Base-by-base conservation (phyloP, 2,113 vertebrate species). In the Sinocyclocheilus anshuiensis region DNA sequence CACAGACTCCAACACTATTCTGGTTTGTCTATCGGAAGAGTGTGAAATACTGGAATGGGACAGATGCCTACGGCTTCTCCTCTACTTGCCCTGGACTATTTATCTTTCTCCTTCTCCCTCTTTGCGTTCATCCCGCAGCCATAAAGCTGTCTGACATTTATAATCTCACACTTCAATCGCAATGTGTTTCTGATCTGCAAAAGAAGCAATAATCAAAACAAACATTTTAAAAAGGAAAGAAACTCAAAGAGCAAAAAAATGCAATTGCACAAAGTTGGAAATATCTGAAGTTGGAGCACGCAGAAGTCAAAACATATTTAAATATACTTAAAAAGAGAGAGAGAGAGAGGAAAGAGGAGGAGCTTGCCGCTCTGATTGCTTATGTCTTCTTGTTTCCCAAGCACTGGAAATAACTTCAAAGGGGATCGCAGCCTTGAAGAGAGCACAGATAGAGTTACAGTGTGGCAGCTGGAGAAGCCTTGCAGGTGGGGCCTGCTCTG, bases 371-470 rank as follows among this genome's bases (percentile, higher is more conserved):
- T 86, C 87, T 81, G 88, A 88, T 88, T 84, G 81, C 78, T 81
- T 84, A 65, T 87, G 86, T 89, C 90, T 91, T 90, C 86, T 92
- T 86, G 88, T 91, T 94, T 94, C 93, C 94, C 93, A 93, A 94
- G 93, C 90, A 89, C 94, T 95, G 84, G 93, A 94, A 95, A 95
- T 95, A 95, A 95, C 94, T 95, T 95, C 94, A 95, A 96, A 96
- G 94, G 74, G 87, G 81, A 90, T 90, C 89, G 89, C 92, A 92
- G 93, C 94, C 93, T 93, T 95, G 93, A 93, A 92, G 90, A 93
- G 83, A 80, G 75, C 74, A 77, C 76, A 89, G 94, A 90, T 96
- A 93, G 81, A 85, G 93, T 96, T 95, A 93, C 95, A 93, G 87
- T 1, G 67, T 88, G 93, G 94, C 94, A 95, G 94, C 94, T 94